Conservation (phyloP, 2,113 vertebrate genomes). For the Himantopus leucocephalus region DNA sequence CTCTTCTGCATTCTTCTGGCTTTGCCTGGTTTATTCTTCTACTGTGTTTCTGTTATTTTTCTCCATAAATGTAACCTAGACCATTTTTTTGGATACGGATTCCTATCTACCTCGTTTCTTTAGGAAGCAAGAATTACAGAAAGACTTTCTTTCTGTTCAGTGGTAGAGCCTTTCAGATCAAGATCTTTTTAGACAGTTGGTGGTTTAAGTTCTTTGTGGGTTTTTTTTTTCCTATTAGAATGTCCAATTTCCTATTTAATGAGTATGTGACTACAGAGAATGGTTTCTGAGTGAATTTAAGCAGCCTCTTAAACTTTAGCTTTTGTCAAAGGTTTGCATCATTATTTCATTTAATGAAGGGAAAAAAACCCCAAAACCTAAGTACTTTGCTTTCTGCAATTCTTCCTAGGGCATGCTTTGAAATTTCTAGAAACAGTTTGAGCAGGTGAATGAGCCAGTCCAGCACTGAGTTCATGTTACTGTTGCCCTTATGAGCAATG, state of each 20-base stretch:
- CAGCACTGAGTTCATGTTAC: background rate
- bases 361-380: too few relatives aligned
- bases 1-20: background rate
- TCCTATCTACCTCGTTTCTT: background rate
- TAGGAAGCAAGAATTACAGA: background rate
- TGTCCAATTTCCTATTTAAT: background rate
- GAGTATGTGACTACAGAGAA: background rate
- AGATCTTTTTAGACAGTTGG: background rate
- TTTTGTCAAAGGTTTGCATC: background rate
- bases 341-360: background rate
- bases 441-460: background rate
- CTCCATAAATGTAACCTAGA: background rate
- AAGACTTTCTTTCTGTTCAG: background rate
- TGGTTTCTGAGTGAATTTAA: background rate
- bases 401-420: background rate
- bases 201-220: background rate
- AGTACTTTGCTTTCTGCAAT: background rate
- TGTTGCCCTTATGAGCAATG: background rate
- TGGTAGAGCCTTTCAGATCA: background rate
- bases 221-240: background rate
- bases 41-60: background rate
- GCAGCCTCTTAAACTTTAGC: background rate
- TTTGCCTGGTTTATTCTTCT: background rate
- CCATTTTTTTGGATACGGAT: fast-evolving
- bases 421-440: background rate